phyloP scores from a whole-genome alignment of 2,888 invertebrate species.

The Candidula unifasciata region DNA sequence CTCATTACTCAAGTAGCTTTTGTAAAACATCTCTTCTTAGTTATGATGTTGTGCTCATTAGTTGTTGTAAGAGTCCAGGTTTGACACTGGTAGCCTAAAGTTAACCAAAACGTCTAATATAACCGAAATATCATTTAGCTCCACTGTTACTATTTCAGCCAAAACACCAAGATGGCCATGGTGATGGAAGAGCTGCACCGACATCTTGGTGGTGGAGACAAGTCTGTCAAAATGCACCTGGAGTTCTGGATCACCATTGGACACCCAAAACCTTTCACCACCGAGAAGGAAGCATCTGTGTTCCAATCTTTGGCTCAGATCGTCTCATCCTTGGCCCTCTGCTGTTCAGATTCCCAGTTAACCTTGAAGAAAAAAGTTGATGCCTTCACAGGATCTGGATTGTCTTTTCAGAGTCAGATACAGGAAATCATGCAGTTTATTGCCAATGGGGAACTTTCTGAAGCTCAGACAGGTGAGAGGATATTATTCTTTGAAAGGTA shows the following conservation, averaged over 20 bases:
- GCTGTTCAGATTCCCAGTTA: conserved; percentile 51
- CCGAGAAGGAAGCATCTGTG: conserved; percentile 56
- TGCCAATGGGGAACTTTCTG: background rate
- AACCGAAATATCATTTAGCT: no score
- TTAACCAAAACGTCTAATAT: no score
- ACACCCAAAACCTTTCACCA: conserved; percentile 64
- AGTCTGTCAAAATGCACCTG: conserved; percentile 59
- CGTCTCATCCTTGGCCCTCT: conserved; percentile 51
- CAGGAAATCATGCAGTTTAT: background rate
- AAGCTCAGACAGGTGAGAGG: conserved; percentile 32
- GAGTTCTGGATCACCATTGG: conserved; percentile 63
- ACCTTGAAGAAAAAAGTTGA: conserved; percentile 56
- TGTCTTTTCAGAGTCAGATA: background rate
- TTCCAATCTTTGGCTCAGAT: conserved; percentile 47
- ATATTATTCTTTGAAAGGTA: no score
- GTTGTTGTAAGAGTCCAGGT: no score
- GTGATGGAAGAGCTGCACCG: conserved; percentile 57
- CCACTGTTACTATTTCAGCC: conserved; percentile 19
- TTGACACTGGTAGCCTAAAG: no score
- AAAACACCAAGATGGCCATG: conserved; percentile 42
- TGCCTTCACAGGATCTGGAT: conserved; percentile 45
- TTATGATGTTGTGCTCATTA: no score
- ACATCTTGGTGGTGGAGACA: conserved; percentile 61
- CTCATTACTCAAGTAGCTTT: no score
- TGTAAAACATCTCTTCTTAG: no score